Percentiles rank a stretch among this genome's conserved stretches.
Conservation (phyloP, 2,113 vertebrate genomes). For the Synchiropus splendidus region DNA sequence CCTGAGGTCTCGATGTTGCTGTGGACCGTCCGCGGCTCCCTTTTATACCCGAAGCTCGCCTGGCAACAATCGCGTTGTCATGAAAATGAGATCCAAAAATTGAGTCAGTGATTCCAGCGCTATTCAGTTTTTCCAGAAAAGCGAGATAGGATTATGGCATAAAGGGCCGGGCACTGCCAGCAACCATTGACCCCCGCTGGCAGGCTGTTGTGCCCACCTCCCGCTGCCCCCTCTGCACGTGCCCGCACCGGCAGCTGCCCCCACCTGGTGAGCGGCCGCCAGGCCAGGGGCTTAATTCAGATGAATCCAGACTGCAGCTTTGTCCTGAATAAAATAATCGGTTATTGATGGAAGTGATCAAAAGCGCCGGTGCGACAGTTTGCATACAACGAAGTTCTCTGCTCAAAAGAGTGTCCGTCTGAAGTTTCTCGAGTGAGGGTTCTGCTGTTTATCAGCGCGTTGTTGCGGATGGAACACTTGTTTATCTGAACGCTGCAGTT, state of each 20-base stretch:
- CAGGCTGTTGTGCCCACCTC: constrained; percentile 55
- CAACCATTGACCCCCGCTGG: constrained; percentile 44
- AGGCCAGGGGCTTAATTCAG: constrained; percentile 28
- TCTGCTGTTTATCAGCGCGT: no score
- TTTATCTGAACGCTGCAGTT: no score
- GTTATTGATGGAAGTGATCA: not conserved
- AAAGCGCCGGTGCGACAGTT: not conserved
- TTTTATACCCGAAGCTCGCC: constrained; percentile 74
- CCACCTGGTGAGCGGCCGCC: constrained; percentile 27
- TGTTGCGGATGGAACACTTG: no score
- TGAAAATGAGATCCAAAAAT: constrained; percentile 95
- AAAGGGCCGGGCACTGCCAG: constrained; percentile 66
- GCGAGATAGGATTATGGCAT: constrained; percentile 83
- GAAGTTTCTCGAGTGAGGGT: no score
- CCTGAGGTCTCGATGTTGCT: constrained; percentile 45
- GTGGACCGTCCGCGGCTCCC: constrained; percentile 29
- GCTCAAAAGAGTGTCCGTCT: no score
- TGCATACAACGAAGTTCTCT: no score
- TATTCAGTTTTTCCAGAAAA: constrained; percentile 87
- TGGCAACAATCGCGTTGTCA: constrained; percentile 85
- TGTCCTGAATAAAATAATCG: no score
- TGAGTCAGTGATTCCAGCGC: constrained; percentile 89
- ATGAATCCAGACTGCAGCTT: constrained; percentile 20
- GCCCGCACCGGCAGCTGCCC: constrained; percentile 31
- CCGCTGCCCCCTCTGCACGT: constrained; percentile 11